Percentiles rank a stretch among this genome's conserved stretches.
Evolutionary conservation across 2,113 vertebrate genomes (phyloP).

Genomic region (Pheucticus melanocephalus): DNA sequence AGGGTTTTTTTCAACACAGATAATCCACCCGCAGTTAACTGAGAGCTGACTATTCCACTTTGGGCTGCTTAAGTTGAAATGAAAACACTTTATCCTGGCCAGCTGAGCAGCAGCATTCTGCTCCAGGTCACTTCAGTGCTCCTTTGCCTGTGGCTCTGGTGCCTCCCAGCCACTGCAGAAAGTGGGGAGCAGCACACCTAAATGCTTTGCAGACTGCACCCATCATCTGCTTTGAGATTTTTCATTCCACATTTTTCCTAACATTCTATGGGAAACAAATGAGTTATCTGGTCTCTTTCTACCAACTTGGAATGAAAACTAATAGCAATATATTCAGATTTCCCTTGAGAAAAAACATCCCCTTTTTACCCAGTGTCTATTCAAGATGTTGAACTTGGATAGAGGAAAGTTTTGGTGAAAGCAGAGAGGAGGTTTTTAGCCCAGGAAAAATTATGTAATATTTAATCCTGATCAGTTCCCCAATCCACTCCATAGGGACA

Average conservation of each 20-base stretch:
- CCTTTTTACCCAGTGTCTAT: background rate
- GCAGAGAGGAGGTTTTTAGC: background rate
- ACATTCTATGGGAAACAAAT: background rate
- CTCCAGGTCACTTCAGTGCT: background rate
- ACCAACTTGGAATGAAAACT: background rate
- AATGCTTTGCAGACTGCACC: background rate
- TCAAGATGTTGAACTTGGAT: slow-evolving; percentile 16
- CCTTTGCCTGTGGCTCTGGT: background rate
- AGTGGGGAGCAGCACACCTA: background rate
- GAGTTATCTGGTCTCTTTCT: background rate
- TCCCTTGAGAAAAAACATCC: slow-evolving; percentile 13
- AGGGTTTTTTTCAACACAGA: background rate
- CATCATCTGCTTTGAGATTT: background rate
- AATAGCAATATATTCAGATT: background rate
- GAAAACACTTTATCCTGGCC: background rate
- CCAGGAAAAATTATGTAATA: background rate
- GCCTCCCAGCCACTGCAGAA: background rate
- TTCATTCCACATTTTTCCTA: background rate
- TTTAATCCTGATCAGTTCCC: background rate
- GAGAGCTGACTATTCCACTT: background rate
- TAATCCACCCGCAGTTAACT: background rate
- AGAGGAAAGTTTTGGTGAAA: slow-evolving; percentile 20
- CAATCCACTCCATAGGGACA: background rate
- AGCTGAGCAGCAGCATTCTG: background rate
- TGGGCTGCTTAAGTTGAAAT: background rate